These are phyloP conservation scores for Zaprionus capensis DNA, from an alignment of 1,140 invertebrate species.

Conservation along the genomic window DNA sequence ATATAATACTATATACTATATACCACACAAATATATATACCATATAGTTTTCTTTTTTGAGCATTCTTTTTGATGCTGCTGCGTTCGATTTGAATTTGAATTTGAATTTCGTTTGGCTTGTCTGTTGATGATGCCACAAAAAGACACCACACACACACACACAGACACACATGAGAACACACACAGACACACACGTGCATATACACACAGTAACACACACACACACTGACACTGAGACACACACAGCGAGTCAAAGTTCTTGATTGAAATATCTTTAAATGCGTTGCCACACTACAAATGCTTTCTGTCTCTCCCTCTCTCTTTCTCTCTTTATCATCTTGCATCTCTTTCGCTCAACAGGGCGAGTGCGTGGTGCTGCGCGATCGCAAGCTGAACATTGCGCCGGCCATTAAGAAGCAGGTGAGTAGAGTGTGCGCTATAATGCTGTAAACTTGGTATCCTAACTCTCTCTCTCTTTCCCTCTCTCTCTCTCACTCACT, in stretches of 20 bases:
- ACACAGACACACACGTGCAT: conserved; percentile 19
- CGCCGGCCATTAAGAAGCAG: conserved; percentile 95
- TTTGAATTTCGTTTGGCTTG: conserved; percentile 82
- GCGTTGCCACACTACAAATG: conserved; percentile 43
- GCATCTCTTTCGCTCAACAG: conserved; percentile 82
- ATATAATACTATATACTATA: not conserved
- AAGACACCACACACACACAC: conserved; percentile 25
- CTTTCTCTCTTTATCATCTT: conserved; percentile 5
- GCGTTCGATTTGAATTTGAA: conserved; percentile 81
- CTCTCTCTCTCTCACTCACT: not conserved
- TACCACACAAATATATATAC: conserved; percentile 5
- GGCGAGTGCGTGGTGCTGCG: conserved; percentile 90
- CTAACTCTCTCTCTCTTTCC: not conserved
- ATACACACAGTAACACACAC: conserved; percentile 16
- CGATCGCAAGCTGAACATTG: conserved; percentile 94
- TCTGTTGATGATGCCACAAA: conserved; percentile 70
- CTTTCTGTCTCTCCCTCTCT: conserved; percentile 45
- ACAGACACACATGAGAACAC: conserved; percentile 16
- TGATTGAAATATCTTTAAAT: conserved; percentile 42
- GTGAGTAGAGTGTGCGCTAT: conserved; percentile 78
- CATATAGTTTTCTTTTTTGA: conserved; percentile 37
- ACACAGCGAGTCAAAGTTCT: conserved; percentile 18
- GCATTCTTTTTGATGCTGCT: conserved; percentile 73
- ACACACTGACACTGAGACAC: conserved; percentile 8
- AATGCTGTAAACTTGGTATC: not conserved